Conservation (phyloP, 2,888 invertebrate genomes). For the Apamea sordens region DNA sequence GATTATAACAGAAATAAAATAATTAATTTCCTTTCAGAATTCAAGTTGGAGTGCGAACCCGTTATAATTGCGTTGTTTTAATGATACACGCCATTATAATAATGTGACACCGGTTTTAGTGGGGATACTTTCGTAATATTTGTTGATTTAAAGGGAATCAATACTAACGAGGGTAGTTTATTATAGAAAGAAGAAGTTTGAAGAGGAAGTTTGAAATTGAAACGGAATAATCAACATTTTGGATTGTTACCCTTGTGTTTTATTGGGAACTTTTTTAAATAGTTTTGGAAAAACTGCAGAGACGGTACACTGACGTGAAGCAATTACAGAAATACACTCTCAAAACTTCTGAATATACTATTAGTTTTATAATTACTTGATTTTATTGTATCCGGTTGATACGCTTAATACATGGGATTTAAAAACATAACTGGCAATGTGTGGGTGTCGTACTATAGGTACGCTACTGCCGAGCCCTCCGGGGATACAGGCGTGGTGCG, state of each 20-base stretch:
- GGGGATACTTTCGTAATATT: conserved; percentile 18
- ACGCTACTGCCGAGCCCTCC: background rate
- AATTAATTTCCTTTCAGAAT: conserved; percentile 77
- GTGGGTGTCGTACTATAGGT: background rate
- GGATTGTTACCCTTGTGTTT: too few relatives aligned
- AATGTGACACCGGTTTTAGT: conserved; percentile 28
- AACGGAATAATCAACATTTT: background rate
- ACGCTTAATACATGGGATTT: background rate
- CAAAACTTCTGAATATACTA: background rate
- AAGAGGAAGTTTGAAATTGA: background rate
- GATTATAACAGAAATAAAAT: conserved; percentile 82
- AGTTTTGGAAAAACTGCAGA: background rate
- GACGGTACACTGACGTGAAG: background rate
- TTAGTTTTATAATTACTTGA: background rate
- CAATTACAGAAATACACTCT: too few relatives aligned
- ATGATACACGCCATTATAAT: conserved; percentile 49
- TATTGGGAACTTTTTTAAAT: background rate
- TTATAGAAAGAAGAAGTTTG: too few relatives aligned
- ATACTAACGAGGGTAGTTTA: background rate
- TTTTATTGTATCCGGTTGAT: background rate
- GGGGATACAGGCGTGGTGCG: background rate
- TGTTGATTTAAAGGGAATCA: conserved; percentile 4
- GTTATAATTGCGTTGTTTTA: conserved; percentile 54
- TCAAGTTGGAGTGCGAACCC: conserved; percentile 50
- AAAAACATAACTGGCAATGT: too few relatives aligned